A percentile compares a stretch with the other conserved stretches of the same genome.
These are phyloP conservation scores for Sturnira hondurensis DNA, from an alignment of 2,113 vertebrate species.

Conservation along the genomic window DNA sequence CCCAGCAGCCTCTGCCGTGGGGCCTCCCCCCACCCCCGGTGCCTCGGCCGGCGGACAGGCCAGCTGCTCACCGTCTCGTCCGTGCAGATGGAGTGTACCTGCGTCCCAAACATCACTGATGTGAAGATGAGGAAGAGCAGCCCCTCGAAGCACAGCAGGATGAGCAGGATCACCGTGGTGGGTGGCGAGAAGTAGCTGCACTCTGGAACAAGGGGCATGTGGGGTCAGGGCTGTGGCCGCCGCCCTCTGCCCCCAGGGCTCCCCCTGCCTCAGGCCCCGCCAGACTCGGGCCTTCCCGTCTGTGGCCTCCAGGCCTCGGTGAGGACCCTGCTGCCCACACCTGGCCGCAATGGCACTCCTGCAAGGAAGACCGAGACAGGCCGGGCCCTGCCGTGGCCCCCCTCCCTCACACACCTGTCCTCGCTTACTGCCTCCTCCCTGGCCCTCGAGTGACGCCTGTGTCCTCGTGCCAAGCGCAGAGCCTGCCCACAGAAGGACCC, in stretches of 20 bases:
- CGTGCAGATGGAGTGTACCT: conserved; percentile 97
- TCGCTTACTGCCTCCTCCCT: neutral
- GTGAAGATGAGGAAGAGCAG: conserved; percentile 99
- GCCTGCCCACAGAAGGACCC: too few species aligned
- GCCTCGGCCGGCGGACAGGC: neutral
- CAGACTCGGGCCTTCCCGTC: neutral
- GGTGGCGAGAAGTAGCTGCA: conserved; percentile 97
- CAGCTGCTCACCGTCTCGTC: conserved; percentile 94
- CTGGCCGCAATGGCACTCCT: neutral
- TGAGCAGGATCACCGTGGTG: conserved; percentile 95
- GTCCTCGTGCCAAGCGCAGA: too few species aligned
- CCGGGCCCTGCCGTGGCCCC: neutral
- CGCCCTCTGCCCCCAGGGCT: accelerated
- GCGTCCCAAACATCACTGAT: conserved; percentile 97
- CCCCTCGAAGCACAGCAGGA: conserved; percentile 96
- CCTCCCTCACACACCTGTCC: neutral
- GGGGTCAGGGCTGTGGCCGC: neutral
- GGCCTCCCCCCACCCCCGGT: neutral
- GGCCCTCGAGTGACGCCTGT: neutral
- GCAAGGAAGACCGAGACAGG: neutral
- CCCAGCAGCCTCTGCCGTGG: neutral
- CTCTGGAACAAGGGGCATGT: conserved; percentile 78
- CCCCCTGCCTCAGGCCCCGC: neutral
- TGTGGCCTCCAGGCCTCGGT: neutral
- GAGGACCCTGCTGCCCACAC: too few species aligned